Conservation (phyloP, 1,140 invertebrate genomes). For the Drosophila nannoptera region DNA sequence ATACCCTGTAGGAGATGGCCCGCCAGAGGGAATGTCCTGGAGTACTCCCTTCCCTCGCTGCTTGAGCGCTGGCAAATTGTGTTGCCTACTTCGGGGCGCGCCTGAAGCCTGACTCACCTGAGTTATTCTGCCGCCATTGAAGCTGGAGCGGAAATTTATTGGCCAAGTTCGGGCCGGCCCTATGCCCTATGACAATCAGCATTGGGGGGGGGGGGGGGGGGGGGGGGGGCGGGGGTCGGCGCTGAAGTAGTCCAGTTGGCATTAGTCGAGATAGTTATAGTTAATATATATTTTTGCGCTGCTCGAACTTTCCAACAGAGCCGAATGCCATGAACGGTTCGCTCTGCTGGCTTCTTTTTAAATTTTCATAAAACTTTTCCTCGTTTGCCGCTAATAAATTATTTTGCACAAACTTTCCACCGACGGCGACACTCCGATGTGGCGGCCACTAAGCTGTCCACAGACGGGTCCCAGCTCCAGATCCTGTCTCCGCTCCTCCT, state of each 20-base stretch:
- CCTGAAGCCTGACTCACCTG: too few species aligned
- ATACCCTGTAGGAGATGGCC: too few species aligned
- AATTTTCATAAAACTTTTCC: constrained; percentile 76
- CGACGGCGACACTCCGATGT: constrained; percentile 31
- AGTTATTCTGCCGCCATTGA: too few species aligned
- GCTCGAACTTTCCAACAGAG: constrained; percentile 47
- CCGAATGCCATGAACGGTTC: constrained; percentile 54
- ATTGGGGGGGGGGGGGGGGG: too few species aligned
- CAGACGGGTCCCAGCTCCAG: constrained; percentile 38
- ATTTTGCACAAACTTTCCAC: constrained; percentile 57
- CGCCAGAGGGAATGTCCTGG: too few species aligned
- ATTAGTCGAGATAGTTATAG: neutral
- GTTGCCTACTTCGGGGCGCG: too few species aligned
- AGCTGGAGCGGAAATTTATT: too few species aligned
- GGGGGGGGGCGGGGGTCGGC: too few species aligned
- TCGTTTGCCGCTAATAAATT: constrained; percentile 77
- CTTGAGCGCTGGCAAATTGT: too few species aligned
- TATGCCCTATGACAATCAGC: too few species aligned
- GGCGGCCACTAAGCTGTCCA: constrained; percentile 57
- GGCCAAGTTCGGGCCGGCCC: too few species aligned
- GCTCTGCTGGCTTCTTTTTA: constrained; percentile 34
- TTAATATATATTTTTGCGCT: neutral
- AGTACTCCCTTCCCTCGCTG: too few species aligned
- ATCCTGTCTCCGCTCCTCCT: neutral
- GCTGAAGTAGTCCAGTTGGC: neutral